Base-by-base conservation (phyloP, 2,888 invertebrate genomes). In the Lampropteryx suffumata region DNA sequence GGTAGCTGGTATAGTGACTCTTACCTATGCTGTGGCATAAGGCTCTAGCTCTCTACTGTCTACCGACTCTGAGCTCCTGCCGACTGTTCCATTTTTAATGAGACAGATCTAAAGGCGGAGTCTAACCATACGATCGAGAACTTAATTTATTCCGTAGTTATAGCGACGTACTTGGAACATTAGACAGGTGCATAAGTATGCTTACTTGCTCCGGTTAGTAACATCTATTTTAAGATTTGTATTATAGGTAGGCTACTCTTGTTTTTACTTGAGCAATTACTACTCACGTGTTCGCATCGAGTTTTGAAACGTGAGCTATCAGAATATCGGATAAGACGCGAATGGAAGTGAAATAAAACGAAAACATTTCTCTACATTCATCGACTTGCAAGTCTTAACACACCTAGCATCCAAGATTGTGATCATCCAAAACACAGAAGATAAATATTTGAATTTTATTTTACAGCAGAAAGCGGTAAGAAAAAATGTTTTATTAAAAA, bases 281-380 rank as follows among this genome's bases (percentile, higher is more conserved):
- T 53, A 33, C 30, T 44, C 53, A 53, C 53, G 47, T 47, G 47
- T 42, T 51, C 5, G 34, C 26, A 34, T 33, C 37, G 52, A 44
- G 48, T 27, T 47, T 12, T 36, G 40, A 48, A 53, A 53, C 53
- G 53, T 53, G 53, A 53, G 36, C 44, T 53, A 53, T 53, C 53
- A 44, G 48, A 44, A 53, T 51, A 48, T 53, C 48, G 48, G 48
- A 48, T 53, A 53, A 48, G 51, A 47, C 34, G 40, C 35, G 48
- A 48, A 30, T 40, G 21, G 32, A 35, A 43, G 37, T 48, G 40
- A 53, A 48, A 36, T 48, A 44, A 43, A 37, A 34, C 21, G 17
- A 48, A 36, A 47, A 41, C 33, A 37, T 47, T 52, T 47, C 32
- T 37, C 28, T 28, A 37, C 45, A 36, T 41, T 41, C 39, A 30